Base-by-base conservation (phyloP, 2,888 invertebrate genomes). In the Ophonus ardosiacus region DNA sequence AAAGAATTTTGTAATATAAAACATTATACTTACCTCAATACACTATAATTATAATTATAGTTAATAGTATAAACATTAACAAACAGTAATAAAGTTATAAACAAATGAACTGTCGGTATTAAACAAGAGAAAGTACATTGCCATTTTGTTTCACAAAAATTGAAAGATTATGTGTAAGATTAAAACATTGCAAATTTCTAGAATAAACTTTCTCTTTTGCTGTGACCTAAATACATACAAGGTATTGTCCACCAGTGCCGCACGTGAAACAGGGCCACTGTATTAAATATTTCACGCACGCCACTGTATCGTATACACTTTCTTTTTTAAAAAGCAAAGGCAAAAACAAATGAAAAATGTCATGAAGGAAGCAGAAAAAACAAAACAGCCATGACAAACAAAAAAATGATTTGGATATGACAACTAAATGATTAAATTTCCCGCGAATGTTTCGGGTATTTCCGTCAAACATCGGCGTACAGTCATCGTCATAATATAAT, bases 21-120 rank as follows among this genome's bases (percentile, higher is more conserved):
- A 82, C 24, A 24, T 82, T n/a, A 82, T 82, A 82, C 82, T 82
- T 82, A 82, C 82, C 82, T 82, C n/a, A 8, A 2, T 15, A 57
- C 82, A 82, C 82, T 82, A 68, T 51, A 81, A 43, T 81, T 65
- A 40, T 4, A 10, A 24, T 24, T 63, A 59, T 21, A 21, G 18
- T 18, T 24, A 21, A 4, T 13, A 59, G 17, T 56, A 15, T 59
- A 59, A 17, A 18, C 17, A 59, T 63, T 21, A 13, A 13, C 17
- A 63, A 10, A 21, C 63, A 24, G 24, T 63, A 63, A 24, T 21
- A 13, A 21, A 63, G 21, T 63, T 63, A 7, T 24, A 21, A 13
- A 59, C 59, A 59, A 59, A 17, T 4, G 59, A 59, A 59, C 18
- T 59, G 10, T 59, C 17, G 5, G 15, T n/a, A 38, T 31, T 15